phyloP scores from a whole-genome alignment of 1,140 invertebrate species.

The Gonatopus flavifemur region DNA sequence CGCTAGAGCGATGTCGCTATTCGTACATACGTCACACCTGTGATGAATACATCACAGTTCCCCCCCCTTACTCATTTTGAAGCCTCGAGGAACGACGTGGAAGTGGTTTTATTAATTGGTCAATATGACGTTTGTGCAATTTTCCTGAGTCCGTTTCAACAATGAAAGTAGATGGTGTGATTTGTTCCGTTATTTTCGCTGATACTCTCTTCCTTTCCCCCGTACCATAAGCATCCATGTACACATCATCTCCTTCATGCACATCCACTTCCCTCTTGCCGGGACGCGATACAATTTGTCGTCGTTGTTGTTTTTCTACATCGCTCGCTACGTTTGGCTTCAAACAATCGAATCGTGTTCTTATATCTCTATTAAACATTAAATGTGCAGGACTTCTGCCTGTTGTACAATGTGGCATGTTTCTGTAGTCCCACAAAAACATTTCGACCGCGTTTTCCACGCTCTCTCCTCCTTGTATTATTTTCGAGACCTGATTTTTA shows the following conservation, averaged over 20 bases:
- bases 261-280: not conserved
- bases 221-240: not conserved
- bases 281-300: not conserved
- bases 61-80: not conserved
- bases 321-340: not conserved
- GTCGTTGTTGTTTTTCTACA: not conserved
- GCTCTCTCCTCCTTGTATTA: not conserved
- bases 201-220: not conserved
- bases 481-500: constrained; percentile 10
- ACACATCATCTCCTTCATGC: not conserved
- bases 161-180: not conserved
- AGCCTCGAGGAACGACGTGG: not conserved
- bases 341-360: not conserved
- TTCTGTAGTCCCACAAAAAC: not conserved
- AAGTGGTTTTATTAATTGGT: not conserved
- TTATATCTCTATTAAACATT: not conserved
- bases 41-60: not conserved
- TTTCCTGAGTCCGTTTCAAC: not conserved
- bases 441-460: not conserved
- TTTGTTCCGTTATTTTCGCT: not conserved
- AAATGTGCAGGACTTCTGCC: not conserved
- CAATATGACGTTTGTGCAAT: not conserved
- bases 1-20: too few species aligned
- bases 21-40: too few species aligned
- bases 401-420: not conserved